Evolutionary conservation across 92 coral and sea anemone species (phyloP), one percentile per base, ranked within the genome.

Genomic region (Porites evermanni): DNA sequence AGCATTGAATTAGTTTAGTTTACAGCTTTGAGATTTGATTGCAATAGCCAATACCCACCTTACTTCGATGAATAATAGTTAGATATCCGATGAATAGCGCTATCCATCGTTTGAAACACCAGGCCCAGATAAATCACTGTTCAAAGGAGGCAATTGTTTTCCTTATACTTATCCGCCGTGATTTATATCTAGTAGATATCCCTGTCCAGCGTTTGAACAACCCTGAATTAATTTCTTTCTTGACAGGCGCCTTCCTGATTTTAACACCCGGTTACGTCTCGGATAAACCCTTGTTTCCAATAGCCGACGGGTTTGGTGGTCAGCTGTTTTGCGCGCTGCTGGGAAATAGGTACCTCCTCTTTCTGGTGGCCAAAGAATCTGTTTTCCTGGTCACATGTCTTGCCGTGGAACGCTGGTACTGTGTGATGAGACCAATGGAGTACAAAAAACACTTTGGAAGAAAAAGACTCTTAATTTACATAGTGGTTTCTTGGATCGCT

Each of bases 361-460:
- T 79, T 47, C 52, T 74, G 4, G 58, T 79, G 7, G 84, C 74
- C 8, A 79, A 79, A 50, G 64, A 50, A 13, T 66, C 74, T 53
- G 23, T 79, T 11, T 65, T 79, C 9, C 65, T 79, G 51, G 84
- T 68, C 74, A 79, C 84, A 2, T 79, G 75, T 64, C 84, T 79
- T 12, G 84, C 84, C 6, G 53, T 79, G 50, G 84, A 79, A 23
- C 73, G 84, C 11, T 79, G 84, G 84, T 79, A 54, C 75, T 79
- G 84, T 23, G 75, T 79, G 61, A 50, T 79, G 75, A 79, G 74
- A 19, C 84, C 84, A 53, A 14, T 67, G 17, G 52, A 67, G 12
- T 79, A 79, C 74, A 79, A n/a, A 50, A 20, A 0, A 67, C 51
- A 79, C 2, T 79, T 79, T 53, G 63, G 53, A 61, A 65, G 75